These are phyloP conservation scores for Callitettix versicolor DNA, from an alignment of 1,140 invertebrate species.

Conservation along the genomic window DNA sequence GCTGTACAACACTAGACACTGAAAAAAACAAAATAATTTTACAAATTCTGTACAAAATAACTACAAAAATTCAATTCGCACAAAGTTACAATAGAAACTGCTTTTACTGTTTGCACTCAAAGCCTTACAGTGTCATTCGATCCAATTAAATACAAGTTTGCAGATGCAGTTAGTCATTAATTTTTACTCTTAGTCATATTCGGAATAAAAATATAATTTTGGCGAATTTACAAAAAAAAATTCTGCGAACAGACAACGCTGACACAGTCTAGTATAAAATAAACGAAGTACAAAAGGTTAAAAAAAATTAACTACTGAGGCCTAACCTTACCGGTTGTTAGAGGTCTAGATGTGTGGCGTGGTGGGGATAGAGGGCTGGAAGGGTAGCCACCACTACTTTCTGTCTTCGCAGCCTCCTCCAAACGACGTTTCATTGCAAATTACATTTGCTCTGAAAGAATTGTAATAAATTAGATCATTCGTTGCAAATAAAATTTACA, in stretches of 20 bases:
- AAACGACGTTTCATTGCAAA: constrained; percentile 22
- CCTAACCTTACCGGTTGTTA: constrained; percentile 12
- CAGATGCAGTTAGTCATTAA: neutral
- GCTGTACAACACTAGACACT: neutral
- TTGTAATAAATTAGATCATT: too few species aligned
- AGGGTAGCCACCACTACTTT: constrained; percentile 15
- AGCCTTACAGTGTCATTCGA: neutral
- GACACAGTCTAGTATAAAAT: constrained; percentile 7
- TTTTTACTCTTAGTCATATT: neutral
- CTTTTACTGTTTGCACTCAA: neutral
- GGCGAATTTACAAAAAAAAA: neutral
- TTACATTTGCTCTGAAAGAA: constrained; percentile 17
- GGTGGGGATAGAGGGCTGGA: constrained; percentile 16
- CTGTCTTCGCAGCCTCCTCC: constrained; percentile 20
- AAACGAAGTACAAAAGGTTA: constrained; percentile 8
- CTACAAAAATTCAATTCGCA: too few species aligned
- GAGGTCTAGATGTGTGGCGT: constrained; percentile 11
- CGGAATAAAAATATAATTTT: neutral
- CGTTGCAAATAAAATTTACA: too few species aligned
- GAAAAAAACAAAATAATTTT: neutral
- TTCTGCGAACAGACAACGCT: constrained; percentile 3
- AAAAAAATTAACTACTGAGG: neutral
- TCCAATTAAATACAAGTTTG: neutral
- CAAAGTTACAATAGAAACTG: neutral
- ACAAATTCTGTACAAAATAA: neutral